Evolutionary conservation across 1,140 invertebrate species (phyloP).

Genomic region (Dendrolimus punctatus): DNA sequence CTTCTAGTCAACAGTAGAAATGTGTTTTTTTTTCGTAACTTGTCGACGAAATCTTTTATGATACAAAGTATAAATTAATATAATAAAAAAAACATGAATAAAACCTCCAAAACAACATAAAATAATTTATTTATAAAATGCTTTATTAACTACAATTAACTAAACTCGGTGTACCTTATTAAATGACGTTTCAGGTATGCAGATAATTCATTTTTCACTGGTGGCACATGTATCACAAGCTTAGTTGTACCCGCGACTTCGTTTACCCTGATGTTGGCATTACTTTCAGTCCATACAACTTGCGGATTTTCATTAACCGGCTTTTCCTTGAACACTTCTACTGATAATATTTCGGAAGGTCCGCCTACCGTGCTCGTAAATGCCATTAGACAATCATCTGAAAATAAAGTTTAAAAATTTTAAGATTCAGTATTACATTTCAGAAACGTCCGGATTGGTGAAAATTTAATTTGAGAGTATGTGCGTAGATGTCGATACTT

Average conservation of each 20-base stretch:
- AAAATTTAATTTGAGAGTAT: too few relatives aligned
- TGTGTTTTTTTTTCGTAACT: too few relatives aligned
- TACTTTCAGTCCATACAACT: conserved; percentile 22
- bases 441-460: too few relatives aligned
- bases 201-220: conserved; percentile 23
- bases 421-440: too few relatives aligned
- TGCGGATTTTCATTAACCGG: conserved; percentile 19
- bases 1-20: too few relatives aligned
- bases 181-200: conserved; percentile 33
- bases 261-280: conserved; percentile 29
- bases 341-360: conserved; percentile 24
- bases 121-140: background rate
- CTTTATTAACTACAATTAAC: too few relatives aligned
- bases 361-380: conserved; percentile 38
- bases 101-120: conserved; percentile 10
- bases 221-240: conserved; percentile 30
- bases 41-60: too few relatives aligned
- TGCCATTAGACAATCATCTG: conserved; percentile 34
- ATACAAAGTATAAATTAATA: conserved; percentile 42
- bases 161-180: conserved; percentile 17
- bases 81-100: too few relatives aligned
- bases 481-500: too few relatives aligned
- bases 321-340: conserved; percentile 32
- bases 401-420: conserved; percentile 7
- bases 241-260: conserved; percentile 41